A percentile compares a stretch with the other conserved stretches of the same genome.
These are phyloP conservation scores for Steinernema carpocapsae DNA, from an alignment of 2,888 invertebrate species.

Conservation along the genomic window DNA sequence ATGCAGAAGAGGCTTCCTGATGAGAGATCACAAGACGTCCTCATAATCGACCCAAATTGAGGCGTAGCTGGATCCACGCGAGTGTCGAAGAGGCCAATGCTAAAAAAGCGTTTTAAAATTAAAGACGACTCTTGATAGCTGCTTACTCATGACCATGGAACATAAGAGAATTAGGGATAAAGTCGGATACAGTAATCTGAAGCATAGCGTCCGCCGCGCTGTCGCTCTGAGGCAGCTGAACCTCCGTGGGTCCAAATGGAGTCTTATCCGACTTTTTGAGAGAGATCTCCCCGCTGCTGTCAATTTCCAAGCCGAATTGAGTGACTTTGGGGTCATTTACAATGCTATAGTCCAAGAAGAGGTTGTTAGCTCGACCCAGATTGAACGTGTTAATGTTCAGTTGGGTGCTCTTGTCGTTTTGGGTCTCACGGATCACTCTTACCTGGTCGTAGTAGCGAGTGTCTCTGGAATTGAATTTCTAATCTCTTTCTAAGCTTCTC, in stretches of 20 bases:
- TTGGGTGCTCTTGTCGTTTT: not conserved
- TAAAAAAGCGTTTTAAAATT: conserved; percentile 38
- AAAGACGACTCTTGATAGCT: not conserved
- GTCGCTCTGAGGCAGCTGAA: conserved; percentile 43
- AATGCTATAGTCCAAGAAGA: conserved; percentile 64
- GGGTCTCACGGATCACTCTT: too few relatives aligned
- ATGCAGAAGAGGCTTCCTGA: conserved; percentile 64
- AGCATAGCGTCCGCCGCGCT: conserved; percentile 51
- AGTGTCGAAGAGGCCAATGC: conserved; percentile 65
- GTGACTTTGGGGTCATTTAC: conserved; percentile 49
- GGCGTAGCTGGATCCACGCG: conserved; percentile 65
- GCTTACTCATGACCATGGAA: conserved; percentile 65
- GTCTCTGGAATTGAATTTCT: too few relatives aligned
- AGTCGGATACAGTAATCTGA: conserved; percentile 63
- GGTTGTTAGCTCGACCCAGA: conserved; percentile 58
- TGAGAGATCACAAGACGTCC: conserved; percentile 54
- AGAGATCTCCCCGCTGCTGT: conserved; percentile 59
- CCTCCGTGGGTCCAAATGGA: conserved; percentile 50
- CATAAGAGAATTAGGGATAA: conserved; percentile 64
- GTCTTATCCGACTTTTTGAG: conserved; percentile 54
- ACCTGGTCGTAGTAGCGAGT: too few relatives aligned
- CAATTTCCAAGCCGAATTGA: conserved; percentile 57
- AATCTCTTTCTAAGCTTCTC: not conserved
- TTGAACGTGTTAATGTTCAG: conserved; percentile 34
- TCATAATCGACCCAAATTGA: conserved; percentile 67